Percentiles rank a stretch among this genome's conserved stretches.
Evolutionary conservation across 2,113 vertebrate genomes (phyloP).

Genomic region (Mirounga angustirostris): DNA sequence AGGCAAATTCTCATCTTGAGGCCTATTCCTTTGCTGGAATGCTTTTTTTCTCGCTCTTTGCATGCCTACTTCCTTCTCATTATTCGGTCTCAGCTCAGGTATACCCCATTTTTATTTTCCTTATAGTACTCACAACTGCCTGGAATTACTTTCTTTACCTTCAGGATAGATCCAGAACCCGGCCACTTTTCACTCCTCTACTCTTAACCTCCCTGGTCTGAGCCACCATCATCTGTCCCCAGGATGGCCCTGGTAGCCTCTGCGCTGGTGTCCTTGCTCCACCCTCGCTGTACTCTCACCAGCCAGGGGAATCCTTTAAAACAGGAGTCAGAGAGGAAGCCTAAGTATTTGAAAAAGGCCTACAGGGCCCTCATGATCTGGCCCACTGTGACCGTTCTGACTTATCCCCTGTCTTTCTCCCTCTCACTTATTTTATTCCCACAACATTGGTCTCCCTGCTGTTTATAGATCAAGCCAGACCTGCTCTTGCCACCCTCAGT

Average conservation of each 20-base stretch:
- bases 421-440: neutral
- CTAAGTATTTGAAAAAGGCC: neutral
- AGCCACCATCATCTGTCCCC: neutral
- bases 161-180: neutral
- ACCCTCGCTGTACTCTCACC: neutral
- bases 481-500: neutral
- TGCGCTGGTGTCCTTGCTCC: neutral
- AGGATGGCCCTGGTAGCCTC: neutral
- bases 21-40: neutral
- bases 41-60: neutral
- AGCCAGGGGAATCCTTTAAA: neutral
- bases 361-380: neutral
- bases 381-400: neutral
- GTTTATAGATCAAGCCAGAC: neutral
- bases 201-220: neutral
- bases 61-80: neutral
- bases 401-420: neutral
- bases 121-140: neutral
- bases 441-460: neutral
- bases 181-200: neutral
- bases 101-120: slow-evolving; percentile 1
- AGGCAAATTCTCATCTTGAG: neutral
- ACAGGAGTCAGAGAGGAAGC: slow-evolving; percentile 22
- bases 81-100: neutral
- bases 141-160: neutral